Conservation (phyloP, 2,797 vertebrate species). For the Gadopsis marmoratus region DNA sequence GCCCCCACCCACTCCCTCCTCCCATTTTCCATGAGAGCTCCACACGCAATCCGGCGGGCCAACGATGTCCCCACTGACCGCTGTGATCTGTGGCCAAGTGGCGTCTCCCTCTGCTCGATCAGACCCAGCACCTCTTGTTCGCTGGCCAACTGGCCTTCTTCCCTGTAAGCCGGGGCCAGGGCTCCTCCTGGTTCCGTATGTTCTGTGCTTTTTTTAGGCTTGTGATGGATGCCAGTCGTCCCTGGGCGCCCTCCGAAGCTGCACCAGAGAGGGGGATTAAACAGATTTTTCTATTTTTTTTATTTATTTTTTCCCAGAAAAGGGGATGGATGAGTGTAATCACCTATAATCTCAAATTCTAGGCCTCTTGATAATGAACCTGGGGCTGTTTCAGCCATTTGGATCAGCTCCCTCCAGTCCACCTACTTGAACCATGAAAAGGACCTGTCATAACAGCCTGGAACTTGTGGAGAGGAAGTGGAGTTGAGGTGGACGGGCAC, state of each 20-base stretch:
- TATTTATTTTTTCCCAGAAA: constrained; percentile 66
- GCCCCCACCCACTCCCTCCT: constrained; percentile 46
- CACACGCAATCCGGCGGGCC: constrained; percentile 73
- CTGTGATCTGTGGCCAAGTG: constrained; percentile 88
- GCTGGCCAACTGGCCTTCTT: constrained; percentile 85
- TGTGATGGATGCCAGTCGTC: constrained; percentile 82
- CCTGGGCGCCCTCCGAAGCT: constrained; percentile 80
- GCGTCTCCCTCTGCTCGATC: constrained; percentile 84
- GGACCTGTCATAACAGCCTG: constrained; percentile 51
- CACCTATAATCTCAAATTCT: constrained; percentile 89
- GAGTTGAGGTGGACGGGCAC: constrained; percentile 38
- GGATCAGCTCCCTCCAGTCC: constrained; percentile 67
- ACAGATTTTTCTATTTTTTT: constrained; percentile 77
- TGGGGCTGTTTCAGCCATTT: constrained; percentile 73
- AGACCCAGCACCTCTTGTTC: constrained; percentile 86
- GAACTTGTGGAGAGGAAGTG: constrained; percentile 56
- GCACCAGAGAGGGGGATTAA: constrained; percentile 83
- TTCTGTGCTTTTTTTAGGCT: constrained; percentile 84
- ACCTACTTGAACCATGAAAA: constrained; percentile 74
- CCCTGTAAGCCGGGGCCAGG: constrained; percentile 79
- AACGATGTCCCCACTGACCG: constrained; percentile 84
- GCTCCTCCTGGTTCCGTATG: constrained; percentile 88
- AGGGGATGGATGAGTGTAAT: constrained; percentile 84
- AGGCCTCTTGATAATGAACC: constrained; percentile 84
- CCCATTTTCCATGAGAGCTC: constrained; percentile 76